These are phyloP conservation scores for Alligator sinensis DNA, from an alignment of 2,113 vertebrate species.

Conservation along the genomic window DNA sequence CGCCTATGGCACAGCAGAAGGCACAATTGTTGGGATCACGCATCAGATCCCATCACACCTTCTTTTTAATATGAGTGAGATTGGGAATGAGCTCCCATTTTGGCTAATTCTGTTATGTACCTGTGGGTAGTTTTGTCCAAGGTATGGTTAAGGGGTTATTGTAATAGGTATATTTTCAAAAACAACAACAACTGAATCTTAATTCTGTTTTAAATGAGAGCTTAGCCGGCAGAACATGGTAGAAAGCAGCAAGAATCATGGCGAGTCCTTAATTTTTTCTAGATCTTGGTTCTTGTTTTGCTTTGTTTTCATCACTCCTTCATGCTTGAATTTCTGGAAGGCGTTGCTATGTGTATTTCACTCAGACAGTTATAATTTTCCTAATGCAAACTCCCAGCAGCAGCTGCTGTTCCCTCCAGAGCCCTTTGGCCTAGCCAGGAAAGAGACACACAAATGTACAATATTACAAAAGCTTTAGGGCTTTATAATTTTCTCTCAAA, in stretches of 20 bases:
- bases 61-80: neutral
- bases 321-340: neutral
- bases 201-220: neutral
- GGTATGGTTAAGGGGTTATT: neutral
- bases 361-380: neutral
- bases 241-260: neutral
- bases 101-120: accelerated
- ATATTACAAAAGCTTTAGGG: neutral
- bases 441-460: neutral
- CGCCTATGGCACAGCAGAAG: too few species aligned
- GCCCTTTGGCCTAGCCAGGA: neutral
- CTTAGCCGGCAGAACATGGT: neutral
- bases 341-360: neutral
- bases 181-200: neutral
- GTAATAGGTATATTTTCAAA: neutral
- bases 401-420: neutral
- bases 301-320: neutral
- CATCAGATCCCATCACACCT: too few species aligned
- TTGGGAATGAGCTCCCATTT: accelerated
- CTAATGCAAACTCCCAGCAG: neutral
- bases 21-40: too few species aligned
- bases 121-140: neutral
- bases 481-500: neutral
- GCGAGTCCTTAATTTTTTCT: neutral
- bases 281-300: neutral